Evolutionary conservation across 2,113 vertebrate species (phyloP), one percentile per base, ranked within the genome.

Genomic region (Archocentrus centrarchus): DNA sequence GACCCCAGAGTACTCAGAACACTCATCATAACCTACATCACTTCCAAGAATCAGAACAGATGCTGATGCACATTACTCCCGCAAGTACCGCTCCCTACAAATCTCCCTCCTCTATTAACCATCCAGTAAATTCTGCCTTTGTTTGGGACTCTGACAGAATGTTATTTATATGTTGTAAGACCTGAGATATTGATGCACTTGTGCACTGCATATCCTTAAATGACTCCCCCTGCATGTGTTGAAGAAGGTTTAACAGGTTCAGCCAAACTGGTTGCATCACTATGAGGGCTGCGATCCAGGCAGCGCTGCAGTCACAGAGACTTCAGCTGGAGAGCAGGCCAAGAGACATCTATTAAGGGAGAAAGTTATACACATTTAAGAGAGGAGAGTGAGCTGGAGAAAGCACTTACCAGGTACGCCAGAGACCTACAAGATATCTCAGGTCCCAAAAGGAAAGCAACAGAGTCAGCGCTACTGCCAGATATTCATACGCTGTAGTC

Each of bases 181-280:
- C 73, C 44, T 41, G 24, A 79, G 63, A 64, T 68, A 77, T 17
- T 57, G 11, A 30, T 87, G 84, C 80, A 77, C 75, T 82, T 39
- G 75, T 66, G 90, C 73, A 41, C 66, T 55, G 53, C 39, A 18
- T 75, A 82, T 93, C 87, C 83, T 82, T 55, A 88, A 78, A 61
- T 77, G 86, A 93, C 85, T 90, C 64, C 66, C 89, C 58, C n/a
- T 44, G 86, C 81, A 82, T 82, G 80, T 89, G 91, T 77, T 70
- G 62, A 66, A 57, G 24, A 62, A 84, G 58, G 89, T 93, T 90
- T 75, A 93, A 83, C 79, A 87, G 83, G 90, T 93, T 94, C 88
- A 91, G 81, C 84, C 90, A 93, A 92, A 93, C 41, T 47, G 66
- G 75, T 88, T 92, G 90, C 85, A 91, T 93, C 88, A 93, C 82